Evolutionary conservation across 2,113 vertebrate genomes (phyloP).

Genomic region (Periophthalmodon schlosseri): DNA sequence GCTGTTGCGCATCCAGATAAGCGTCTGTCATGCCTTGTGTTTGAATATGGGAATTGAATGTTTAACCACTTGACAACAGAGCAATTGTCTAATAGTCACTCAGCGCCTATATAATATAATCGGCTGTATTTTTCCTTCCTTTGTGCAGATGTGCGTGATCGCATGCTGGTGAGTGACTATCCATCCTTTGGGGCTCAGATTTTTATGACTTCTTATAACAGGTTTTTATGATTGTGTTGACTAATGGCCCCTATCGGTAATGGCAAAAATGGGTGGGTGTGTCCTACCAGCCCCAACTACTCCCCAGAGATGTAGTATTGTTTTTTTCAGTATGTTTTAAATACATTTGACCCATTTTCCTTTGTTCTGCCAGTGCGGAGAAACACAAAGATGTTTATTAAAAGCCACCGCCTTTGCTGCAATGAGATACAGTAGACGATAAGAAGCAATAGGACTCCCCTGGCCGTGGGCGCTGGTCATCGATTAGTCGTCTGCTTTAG

Average conservation of each 20-base stretch:
- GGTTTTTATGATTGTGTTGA: constrained; percentile 38
- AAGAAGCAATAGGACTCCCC: constrained; percentile 38
- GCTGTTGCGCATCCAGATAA: constrained; percentile 33
- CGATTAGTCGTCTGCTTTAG: constrained; percentile 68
- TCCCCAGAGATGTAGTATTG: not conserved
- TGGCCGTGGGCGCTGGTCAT: constrained; percentile 61
- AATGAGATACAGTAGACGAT: constrained; percentile 56
- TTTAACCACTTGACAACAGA: constrained; percentile 25
- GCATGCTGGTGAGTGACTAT: constrained; percentile 29
- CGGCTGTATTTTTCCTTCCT: too few relatives aligned
- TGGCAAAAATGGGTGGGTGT: not conserved
- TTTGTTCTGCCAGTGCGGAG: not conserved
- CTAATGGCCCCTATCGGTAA: not conserved
- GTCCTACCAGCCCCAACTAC: not conserved
- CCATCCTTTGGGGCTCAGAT: not conserved
- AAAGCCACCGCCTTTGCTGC: constrained; percentile 66
- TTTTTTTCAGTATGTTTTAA: not conserved
- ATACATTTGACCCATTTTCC: constrained; percentile 6
- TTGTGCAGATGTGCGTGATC: not conserved
- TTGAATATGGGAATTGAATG: constrained; percentile 10
- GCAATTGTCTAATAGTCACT: constrained; percentile 20
- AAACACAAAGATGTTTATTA: constrained; percentile 31
- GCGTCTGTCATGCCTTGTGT: constrained; percentile 20
- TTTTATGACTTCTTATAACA: constrained; percentile 40
- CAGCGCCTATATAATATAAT: not conserved